Percentiles rank a stretch among this genome's conserved stretches.
phyloP scores from a whole-genome alignment of 2,113 vertebrate species.

The Menidia beryllina region DNA sequence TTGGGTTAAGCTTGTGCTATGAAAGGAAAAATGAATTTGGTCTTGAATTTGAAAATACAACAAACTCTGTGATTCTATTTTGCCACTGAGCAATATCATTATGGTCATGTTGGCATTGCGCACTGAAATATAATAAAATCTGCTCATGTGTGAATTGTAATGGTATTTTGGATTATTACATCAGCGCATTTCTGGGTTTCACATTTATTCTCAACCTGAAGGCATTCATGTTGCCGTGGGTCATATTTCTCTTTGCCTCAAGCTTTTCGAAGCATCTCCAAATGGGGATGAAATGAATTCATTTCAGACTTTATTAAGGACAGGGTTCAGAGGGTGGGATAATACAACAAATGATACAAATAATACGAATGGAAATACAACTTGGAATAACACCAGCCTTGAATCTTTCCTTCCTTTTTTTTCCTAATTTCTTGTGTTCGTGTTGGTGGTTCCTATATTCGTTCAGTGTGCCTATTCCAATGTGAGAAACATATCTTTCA shows the following conservation, averaged over 20 bases:
- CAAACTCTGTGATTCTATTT: slow-evolving; percentile 43
- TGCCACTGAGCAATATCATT: slow-evolving; percentile 61
- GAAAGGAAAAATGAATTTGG: slow-evolving; percentile 52
- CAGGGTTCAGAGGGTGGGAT: not conserved
- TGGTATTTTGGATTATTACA: slow-evolving; percentile 57
- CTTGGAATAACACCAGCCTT: no score
- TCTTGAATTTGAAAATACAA: slow-evolving; percentile 60
- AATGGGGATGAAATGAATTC: not conserved
- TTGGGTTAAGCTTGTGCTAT: slow-evolving; percentile 24
- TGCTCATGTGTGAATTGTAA: slow-evolving; percentile 41
- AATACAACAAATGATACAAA: not conserved
- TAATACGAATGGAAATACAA: no score
- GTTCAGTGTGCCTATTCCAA: not conserved
- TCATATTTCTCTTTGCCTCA: slow-evolving; percentile 25
- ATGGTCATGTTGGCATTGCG: slow-evolving; percentile 36
- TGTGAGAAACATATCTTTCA: not conserved
- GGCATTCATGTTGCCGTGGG: slow-evolving; percentile 25
- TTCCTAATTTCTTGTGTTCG: not conserved
- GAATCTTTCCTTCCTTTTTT: no score
- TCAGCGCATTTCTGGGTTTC: slow-evolving; percentile 45
- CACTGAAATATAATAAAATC: slow-evolving; percentile 52
- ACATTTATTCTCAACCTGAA: slow-evolving; percentile 49
- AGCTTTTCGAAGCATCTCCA: not conserved
- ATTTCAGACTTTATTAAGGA: not conserved
- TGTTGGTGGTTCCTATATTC: not conserved